These are phyloP conservation scores for Panthera tigris DNA, from an alignment of 2,113 vertebrate genomes.

Conservation along the genomic window DNA sequence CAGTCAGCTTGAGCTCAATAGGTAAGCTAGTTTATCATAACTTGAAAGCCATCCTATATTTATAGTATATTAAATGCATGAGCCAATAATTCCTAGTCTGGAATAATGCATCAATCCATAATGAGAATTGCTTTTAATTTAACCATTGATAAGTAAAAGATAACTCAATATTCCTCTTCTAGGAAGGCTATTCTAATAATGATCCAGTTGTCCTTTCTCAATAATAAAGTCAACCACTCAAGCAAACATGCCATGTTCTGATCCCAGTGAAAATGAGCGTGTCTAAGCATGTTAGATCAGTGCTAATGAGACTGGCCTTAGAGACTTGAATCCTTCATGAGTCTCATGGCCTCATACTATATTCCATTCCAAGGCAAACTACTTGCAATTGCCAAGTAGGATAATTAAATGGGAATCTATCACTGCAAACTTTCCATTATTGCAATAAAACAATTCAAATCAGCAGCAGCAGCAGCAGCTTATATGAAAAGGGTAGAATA, in stretches of 20 bases:
- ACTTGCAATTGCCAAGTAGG: neutral
- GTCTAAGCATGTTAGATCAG: neutral
- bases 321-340: neutral
- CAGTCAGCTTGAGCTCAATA: constrained; percentile 57
- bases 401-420: neutral
- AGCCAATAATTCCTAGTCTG: constrained; percentile 54
- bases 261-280: neutral
- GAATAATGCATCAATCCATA: constrained; percentile 64
- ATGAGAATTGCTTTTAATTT: constrained; percentile 69
- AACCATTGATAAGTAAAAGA: constrained; percentile 61
- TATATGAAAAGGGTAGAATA: neutral
- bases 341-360: neutral
- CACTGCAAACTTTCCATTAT: neutral
- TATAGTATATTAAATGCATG: constrained; percentile 65
- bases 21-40: constrained; percentile 64
- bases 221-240: constrained; percentile 56
- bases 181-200: constrained; percentile 61
- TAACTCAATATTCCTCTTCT: constrained; percentile 73
- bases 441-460: neutral
- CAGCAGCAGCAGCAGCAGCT: neutral
- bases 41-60: constrained; percentile 57
- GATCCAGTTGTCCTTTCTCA: constrained; percentile 56
- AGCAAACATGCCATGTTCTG: neutral
- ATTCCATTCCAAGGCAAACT: neutral
- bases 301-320: neutral